Evolutionary conservation across 2,888 invertebrate species (phyloP).

Genomic region (Mactromeris polynyma): DNA sequence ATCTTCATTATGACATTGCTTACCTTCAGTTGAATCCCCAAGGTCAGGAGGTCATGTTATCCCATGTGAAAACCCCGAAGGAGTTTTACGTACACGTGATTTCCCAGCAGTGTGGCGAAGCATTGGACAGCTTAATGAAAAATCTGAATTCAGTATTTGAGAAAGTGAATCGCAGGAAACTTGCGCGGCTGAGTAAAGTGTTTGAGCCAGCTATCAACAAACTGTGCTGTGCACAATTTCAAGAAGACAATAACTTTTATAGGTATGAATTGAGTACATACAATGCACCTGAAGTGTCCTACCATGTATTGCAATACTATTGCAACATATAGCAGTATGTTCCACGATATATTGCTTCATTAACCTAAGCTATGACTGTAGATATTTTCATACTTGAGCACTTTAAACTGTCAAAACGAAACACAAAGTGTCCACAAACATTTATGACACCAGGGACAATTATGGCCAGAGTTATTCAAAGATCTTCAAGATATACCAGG

Average conservation of each 20-base stretch:
- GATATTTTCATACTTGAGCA: too few species aligned
- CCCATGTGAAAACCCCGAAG: conserved; percentile 79
- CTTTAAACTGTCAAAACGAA: too few species aligned
- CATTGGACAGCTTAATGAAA: conserved; percentile 74
- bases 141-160: conserved; percentile 74
- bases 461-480: too few species aligned
- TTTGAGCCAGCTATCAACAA: conserved; percentile 89
- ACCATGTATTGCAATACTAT: too few species aligned
- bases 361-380: too few species aligned
- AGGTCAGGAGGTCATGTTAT: conserved; percentile 76
- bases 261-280: conserved; percentile 86
- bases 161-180: conserved; percentile 64
- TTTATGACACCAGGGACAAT: too few species aligned
- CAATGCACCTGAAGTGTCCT: too few species aligned
- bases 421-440: too few species aligned
- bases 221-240: conserved; percentile 94
- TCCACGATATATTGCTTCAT: too few species aligned
- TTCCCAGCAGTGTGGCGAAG: conserved; percentile 67
- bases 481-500: too few species aligned
- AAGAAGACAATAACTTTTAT: conserved; percentile 93
- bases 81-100: conserved; percentile 82
- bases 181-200: conserved; percentile 68
- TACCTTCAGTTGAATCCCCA: conserved; percentile 62
- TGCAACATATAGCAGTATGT: too few species aligned
- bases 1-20: conserved; percentile 43